Conservation (phyloP, 2,797 vertebrate genomes). For the Protonibea diacanthus region DNA sequence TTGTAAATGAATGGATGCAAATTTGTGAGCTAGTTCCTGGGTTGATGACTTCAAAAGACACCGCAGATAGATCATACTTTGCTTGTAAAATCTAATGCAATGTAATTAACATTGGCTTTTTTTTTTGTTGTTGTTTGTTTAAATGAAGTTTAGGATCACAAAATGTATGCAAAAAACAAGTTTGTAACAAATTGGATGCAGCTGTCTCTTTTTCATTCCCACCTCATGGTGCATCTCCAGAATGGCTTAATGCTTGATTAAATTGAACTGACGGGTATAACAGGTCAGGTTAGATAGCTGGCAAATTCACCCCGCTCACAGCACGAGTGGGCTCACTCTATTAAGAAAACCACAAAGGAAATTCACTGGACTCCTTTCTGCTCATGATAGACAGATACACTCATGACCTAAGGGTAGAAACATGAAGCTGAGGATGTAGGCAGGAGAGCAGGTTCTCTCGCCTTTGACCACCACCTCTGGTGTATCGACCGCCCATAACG, state of each 20-base stretch:
- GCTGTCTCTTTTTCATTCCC: not conserved
- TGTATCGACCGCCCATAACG: slow-evolving; percentile 65
- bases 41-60: not conserved
- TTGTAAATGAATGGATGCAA: slow-evolving; percentile 13
- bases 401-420: slow-evolving; percentile 57
- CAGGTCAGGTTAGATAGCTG: not conserved
- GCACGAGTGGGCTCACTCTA: not conserved
- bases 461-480: slow-evolving; percentile 57
- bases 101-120: too few species aligned
- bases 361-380: not conserved
- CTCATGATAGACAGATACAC: slow-evolving; percentile 37
- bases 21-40: slow-evolving; percentile 1
- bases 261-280: not conserved
- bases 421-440: slow-evolving; percentile 47
- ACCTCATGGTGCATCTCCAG: not conserved
- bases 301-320: slow-evolving; percentile 6
- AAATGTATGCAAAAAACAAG: not conserved
- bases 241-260: not conserved
- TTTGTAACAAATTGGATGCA: not conserved
- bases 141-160: not conserved
- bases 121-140: too few species aligned
- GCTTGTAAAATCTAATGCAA: not conserved
- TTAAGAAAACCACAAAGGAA: not conserved
- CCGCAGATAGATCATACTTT: not conserved
- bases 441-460: slow-evolving; percentile 35